Evolutionary conservation across 1,140 invertebrate genomes (phyloP), one percentile per base, ranked within the genome.

Genomic region (Lethrus apterus): DNA sequence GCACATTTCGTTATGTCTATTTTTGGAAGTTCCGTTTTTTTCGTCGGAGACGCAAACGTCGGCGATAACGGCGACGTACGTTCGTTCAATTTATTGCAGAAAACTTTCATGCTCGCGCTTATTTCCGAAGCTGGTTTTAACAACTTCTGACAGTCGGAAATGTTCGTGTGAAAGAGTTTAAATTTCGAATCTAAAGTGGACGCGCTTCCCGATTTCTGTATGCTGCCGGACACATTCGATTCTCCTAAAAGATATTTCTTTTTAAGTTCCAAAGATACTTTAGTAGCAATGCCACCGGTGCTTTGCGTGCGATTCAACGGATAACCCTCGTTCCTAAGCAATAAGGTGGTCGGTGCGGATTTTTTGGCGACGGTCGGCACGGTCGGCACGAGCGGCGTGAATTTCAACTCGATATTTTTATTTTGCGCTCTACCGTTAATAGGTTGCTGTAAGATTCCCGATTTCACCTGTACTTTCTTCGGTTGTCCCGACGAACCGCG

Each of bases 101-200:
- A 83, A 1, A 78, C 80, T 56, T 84, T 80, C 83, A 86, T 86
- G 13, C 79, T 77, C 1, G 82, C 76, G 62, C 80, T 84, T 4
- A 83, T 81, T 48, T 82, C 78, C 0, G 81, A 73, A 0, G 87
- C 84, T 0, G 87, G 86, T 65, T 89, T 84, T 23, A 93, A 60
- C 46, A 91, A 66, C 58, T 92, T 92, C 59, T 93, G 89, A 54
- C 88, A 84, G 60, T 92, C 88, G 1, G 87, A 89, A 46, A 93
- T 92, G 44, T 82, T 84, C 18, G 84, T 86, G 24, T 87, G 79
- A 50, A 92, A 81, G 33, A 79, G 85, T 65, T 86, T 81, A 32
- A 93, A 76, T 57, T 84, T 84, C 1, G 83, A 86, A 58, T 91
- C 88, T 5, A 92, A 72, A 41, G 86, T 84, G 0, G 86, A 84